These are phyloP conservation scores for Dipus sagitta DNA, from an alignment of 2,797 vertebrate genomes.

Conservation along the genomic window DNA sequence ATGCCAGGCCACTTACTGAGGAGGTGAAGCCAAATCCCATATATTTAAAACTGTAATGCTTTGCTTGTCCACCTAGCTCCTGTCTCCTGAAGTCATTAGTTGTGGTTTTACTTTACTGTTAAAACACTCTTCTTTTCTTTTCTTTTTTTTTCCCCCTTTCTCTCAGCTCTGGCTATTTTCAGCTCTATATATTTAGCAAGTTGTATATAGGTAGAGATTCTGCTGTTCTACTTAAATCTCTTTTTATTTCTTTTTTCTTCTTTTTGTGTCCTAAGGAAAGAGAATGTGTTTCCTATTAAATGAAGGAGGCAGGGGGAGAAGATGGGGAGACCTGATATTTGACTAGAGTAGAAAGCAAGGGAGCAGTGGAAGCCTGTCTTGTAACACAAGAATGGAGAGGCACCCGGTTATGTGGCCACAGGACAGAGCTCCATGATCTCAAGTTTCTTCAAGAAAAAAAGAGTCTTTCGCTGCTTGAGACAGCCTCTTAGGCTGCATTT, in stretches of 20 bases:
- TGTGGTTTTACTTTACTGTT: conserved; percentile 91
- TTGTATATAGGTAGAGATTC: conserved; percentile 80
- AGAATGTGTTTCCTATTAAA: conserved; percentile 87
- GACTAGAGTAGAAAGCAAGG: conserved; percentile 77
- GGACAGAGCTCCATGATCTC: conserved; percentile 48
- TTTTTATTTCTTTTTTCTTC: conserved; percentile 65
- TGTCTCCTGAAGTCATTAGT: conserved; percentile 91
- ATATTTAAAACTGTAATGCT: conserved; percentile 89
- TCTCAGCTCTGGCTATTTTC: conserved; percentile 85
- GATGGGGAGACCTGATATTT: conserved; percentile 75
- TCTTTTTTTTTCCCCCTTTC: conserved; percentile 58
- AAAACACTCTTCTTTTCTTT: conserved; percentile 85
- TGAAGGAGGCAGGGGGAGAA: background rate
- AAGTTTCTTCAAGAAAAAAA: conserved; percentile 41
- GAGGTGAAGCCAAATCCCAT: conserved; percentile 90
- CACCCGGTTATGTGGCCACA: conserved; percentile 1
- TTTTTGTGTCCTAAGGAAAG: conserved; percentile 73
- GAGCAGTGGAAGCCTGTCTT: conserved; percentile 68
- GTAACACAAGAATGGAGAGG: conserved; percentile 17
- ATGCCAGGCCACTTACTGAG: conserved; percentile 89
- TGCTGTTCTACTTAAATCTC: conserved; percentile 83
- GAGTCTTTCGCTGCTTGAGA: background rate
- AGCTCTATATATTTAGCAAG: conserved; percentile 84
- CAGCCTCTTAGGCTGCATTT: background rate
- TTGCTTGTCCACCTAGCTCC: conserved; percentile 90